These are phyloP conservation scores for Carcharodon carcharias DNA, from an alignment of 2,797 vertebrate species.

Conservation along the genomic window DNA sequence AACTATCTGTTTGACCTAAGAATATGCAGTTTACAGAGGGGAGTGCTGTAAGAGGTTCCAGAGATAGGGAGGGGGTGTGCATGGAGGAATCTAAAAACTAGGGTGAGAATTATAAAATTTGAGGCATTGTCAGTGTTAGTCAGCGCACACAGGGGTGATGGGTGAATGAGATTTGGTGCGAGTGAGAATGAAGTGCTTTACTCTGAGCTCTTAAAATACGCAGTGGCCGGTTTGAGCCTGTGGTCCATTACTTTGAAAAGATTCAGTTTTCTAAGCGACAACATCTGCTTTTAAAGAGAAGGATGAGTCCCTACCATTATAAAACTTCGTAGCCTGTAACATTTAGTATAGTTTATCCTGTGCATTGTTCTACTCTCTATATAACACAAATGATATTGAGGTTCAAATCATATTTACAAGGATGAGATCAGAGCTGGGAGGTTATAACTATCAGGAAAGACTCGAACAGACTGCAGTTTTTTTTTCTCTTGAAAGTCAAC, in stretches of 20 bases:
- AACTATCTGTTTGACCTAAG: not conserved
- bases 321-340: not conserved
- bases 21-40: not conserved
- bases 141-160: not conserved
- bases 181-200: not conserved
- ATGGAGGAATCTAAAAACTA: no score
- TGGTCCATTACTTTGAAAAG: not conserved
- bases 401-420: not conserved
- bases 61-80: no score
- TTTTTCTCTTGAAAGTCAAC: not conserved
- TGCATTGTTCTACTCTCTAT: not conserved
- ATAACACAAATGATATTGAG: not conserved
- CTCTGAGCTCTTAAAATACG: not conserved
- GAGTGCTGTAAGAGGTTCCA: not conserved
- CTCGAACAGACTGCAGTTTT: not conserved
- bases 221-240: not conserved
- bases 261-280: not conserved
- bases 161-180: not conserved
- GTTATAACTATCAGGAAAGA: not conserved
- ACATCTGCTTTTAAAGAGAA: not conserved
- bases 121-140: not conserved
- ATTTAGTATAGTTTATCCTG: not conserved
- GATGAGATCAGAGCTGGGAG: not conserved
- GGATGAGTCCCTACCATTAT: not conserved
- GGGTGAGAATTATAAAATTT: not conserved